Conservation (phyloP, 2,113 vertebrate genomes). For the Tyto alba region DNA sequence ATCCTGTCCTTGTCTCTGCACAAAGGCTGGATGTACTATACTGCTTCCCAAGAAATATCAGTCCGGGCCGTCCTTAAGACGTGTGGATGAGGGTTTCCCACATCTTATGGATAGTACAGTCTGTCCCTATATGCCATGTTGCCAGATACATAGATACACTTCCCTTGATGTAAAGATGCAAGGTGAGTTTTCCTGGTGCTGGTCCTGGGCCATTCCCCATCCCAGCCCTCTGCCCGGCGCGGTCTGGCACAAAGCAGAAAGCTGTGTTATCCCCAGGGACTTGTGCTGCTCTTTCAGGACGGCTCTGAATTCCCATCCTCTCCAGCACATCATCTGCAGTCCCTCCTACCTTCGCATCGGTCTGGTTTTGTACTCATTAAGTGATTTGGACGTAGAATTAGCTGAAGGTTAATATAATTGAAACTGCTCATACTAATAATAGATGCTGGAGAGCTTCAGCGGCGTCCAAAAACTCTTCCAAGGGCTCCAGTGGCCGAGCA, state of each 20-base stretch:
- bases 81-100: neutral
- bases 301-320: neutral
- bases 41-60: neutral
- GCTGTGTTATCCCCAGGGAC: neutral
- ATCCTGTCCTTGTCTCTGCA: neutral
- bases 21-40: neutral
- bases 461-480: neutral
- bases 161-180: neutral
- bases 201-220: neutral
- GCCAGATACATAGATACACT: neutral
- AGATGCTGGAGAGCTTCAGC: neutral
- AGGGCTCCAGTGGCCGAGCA: neutral
- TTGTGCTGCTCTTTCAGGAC: accelerated
- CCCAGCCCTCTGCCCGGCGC: neutral
- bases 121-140: neutral
- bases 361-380: accelerated
- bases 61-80: neutral
- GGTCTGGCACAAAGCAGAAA: accelerated
- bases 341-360: neutral
- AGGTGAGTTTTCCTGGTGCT: neutral
- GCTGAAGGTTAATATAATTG: neutral
- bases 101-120: neutral
- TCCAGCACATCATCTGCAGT: accelerated
- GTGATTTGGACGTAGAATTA: neutral
- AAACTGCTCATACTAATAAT: neutral